These are phyloP conservation scores for Tetramorium parvispinum DNA, from an alignment of 1,140 invertebrate genomes.

Conservation along the genomic window DNA sequence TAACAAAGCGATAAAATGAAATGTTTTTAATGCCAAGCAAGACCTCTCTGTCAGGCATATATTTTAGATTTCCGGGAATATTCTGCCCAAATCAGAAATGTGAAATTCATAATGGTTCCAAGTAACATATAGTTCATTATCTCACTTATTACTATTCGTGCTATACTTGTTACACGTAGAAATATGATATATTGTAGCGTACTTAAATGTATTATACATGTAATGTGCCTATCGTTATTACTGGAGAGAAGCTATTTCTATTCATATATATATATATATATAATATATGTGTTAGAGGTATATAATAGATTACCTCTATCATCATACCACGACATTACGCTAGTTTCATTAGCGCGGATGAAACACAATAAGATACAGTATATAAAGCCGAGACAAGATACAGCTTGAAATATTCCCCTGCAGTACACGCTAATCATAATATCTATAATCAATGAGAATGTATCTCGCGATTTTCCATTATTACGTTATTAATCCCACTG, in stretches of 20 bases:
- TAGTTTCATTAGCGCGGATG: not conserved
- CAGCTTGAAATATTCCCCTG: not conserved
- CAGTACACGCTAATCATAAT: not conserved
- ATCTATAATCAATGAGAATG: not conserved
- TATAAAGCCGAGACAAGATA: conserved; percentile 5
- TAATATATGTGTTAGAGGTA: not conserved
- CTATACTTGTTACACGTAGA: not conserved
- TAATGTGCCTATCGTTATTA: not conserved
- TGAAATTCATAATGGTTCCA: not conserved
- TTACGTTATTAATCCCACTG: conserved; percentile 29
- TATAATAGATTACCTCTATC: not conserved
- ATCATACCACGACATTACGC: not conserved
- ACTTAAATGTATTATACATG: not conserved
- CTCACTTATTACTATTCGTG: not conserved
- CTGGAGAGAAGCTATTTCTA: not conserved
- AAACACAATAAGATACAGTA: not conserved
- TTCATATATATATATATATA: not conserved
- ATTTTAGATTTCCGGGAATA: not conserved
- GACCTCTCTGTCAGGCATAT: not conserved
- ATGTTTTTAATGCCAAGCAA: not conserved
- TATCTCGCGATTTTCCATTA: conserved; percentile 1
- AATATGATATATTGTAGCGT: not conserved
- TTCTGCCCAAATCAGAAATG: not conserved
- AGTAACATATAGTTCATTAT: not conserved
- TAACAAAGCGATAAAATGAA: not conserved